Percentiles rank a stretch among this genome's conserved stretches.
Conservation (phyloP, 2,113 vertebrate genomes). For the Rhabdomys dilectus region DNA sequence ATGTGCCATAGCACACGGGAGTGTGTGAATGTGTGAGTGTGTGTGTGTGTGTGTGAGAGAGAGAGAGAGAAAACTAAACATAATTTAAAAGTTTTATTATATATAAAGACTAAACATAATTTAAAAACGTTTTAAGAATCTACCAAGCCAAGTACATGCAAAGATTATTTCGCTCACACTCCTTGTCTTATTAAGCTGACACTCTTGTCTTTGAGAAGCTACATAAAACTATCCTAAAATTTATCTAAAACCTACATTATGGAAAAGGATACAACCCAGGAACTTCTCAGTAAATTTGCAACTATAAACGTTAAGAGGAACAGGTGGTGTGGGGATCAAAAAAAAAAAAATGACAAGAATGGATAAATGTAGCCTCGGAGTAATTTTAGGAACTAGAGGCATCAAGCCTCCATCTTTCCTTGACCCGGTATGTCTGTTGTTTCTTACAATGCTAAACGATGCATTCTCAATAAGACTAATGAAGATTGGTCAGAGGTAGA, state of each 20-base stretch:
- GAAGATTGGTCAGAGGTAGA: not conserved
- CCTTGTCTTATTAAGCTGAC: slow-evolving; percentile 5
- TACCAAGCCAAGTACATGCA: slow-evolving; percentile 20
- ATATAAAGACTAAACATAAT: not conserved
- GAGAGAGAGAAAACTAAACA: no score
- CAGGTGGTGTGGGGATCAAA: not conserved
- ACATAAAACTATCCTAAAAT: slow-evolving; percentile 40
- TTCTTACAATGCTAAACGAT: slow-evolving; percentile 9
- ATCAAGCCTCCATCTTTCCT: not conserved
- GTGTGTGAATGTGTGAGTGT: no score
- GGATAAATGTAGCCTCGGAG: not conserved
- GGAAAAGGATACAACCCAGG: not conserved
- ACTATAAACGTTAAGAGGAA: not conserved
- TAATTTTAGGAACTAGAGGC: not conserved
- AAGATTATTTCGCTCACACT: slow-evolving; percentile 10
- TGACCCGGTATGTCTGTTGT: not conserved
- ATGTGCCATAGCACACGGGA: not conserved
- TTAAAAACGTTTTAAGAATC: not conserved
- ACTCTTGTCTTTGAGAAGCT: not conserved
- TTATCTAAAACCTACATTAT: not conserved
- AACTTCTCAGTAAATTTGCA: slow-evolving; percentile 36
- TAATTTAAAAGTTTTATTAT: no score
- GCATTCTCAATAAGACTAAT: slow-evolving; percentile 12
- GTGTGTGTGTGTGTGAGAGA: no score
- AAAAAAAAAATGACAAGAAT: not conserved